A percentile compares a stretch with the other conserved stretches of the same genome.
phyloP scores from a whole-genome alignment of 2,113 vertebrate species.

The Xenotilapia caudafasciata region DNA sequence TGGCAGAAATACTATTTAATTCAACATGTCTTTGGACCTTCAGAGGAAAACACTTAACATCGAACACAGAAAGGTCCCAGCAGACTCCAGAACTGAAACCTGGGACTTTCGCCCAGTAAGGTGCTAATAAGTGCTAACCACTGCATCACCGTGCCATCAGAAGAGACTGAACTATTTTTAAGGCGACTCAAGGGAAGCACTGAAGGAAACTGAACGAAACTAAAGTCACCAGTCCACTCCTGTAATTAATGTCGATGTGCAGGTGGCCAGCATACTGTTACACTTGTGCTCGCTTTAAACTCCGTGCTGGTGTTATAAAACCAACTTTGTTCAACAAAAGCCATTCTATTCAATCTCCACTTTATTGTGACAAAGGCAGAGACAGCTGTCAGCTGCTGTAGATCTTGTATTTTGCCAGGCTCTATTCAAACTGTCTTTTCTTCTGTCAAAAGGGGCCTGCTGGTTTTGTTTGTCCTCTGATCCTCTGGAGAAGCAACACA shows the following conservation, averaged over 20 bases:
- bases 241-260: background rate
- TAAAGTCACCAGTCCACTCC: background rate
- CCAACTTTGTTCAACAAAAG: constrained; percentile 6
- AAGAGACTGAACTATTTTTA: background rate
- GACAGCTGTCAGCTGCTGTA: constrained; percentile 62
- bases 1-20: background rate
- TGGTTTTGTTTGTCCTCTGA: constrained; percentile 33
- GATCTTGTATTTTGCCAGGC: constrained; percentile 31
- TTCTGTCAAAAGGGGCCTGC: constrained; percentile 32
- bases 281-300: background rate
- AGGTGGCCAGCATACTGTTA: background rate
- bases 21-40: background rate
- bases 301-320: background rate
- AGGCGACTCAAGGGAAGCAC: background rate
- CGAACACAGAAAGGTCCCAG: background rate
- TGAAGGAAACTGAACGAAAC: background rate
- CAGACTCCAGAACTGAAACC: background rate
- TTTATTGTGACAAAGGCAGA: constrained; percentile 47
- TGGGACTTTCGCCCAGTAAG: background rate
- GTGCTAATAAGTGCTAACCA: background rate
- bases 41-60: background rate
- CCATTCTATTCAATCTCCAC: constrained; percentile 26
- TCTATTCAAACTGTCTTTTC: constrained; percentile 50
- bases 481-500: constrained; percentile 8
- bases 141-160: background rate